phyloP scores from a whole-genome alignment of 2,888 invertebrate genomes.

The Athalia cordata region DNA sequence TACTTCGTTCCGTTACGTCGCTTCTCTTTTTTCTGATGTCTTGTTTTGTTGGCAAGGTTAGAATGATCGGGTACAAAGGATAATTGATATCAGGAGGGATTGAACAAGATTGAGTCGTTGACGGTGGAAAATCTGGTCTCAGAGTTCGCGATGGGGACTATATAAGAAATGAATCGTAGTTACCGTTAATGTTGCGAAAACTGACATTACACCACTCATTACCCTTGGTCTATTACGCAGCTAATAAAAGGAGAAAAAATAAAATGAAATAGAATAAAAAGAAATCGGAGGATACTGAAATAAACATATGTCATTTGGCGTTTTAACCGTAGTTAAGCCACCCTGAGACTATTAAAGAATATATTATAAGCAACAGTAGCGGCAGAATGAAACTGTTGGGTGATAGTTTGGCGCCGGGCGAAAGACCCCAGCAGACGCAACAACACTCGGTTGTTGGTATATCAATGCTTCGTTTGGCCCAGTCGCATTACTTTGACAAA shows the following conservation, averaged over 20 bases:
- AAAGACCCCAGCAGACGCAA: conserved; percentile 4
- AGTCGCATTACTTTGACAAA: conserved; percentile 61
- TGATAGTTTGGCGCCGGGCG: conserved; percentile 32
- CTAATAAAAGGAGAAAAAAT: conserved; percentile 29
- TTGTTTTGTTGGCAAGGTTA: too few relatives aligned
- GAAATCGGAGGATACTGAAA: not conserved
- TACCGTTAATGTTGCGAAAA: conserved; percentile 42
- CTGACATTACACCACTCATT: conserved; percentile 44
- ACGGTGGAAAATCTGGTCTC: too few relatives aligned
- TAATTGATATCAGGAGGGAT: too few relatives aligned
- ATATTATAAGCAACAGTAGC: not conserved
- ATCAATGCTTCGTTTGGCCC: conserved; percentile 64
- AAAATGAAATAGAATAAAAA: conserved; percentile 4
- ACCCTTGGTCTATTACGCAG: conserved; percentile 23
- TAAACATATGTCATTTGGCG: too few relatives aligned
- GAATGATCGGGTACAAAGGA: too few relatives aligned
- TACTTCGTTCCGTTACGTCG: too few relatives aligned
- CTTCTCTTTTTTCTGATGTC: too few relatives aligned
- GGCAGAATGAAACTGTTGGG: not conserved
- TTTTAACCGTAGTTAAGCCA: too few relatives aligned
- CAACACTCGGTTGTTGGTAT: conserved; percentile 58
- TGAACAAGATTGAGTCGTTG: too few relatives aligned
- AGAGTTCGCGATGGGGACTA: too few relatives aligned
- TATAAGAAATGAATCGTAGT: conserved; percentile 24
- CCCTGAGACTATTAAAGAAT: too few relatives aligned